These are phyloP conservation scores for Carabus problematicus DNA, from an alignment of 2,888 invertebrate genomes.

Conservation along the genomic window DNA sequence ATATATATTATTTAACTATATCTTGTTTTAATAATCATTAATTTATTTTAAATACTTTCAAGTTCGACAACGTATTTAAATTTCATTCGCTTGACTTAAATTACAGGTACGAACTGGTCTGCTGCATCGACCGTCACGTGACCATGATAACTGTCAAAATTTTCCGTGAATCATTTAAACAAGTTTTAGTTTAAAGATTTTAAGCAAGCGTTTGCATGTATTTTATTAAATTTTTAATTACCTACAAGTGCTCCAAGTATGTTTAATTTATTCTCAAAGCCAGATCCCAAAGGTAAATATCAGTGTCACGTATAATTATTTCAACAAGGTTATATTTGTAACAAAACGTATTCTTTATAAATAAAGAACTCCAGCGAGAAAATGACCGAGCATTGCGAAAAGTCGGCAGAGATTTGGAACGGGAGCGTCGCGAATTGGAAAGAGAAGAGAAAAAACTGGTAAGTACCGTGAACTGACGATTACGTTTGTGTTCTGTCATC, in stretches of 20 bases:
- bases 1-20: too few relatives aligned
- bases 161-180: neutral
- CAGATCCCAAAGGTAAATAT: conserved; percentile 58
- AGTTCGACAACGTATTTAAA: too few relatives aligned
- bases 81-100: too few relatives aligned
- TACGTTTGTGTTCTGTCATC: conserved; percentile 18
- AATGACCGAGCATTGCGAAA: conserved; percentile 82
- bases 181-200: neutral
- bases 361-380: conserved; percentile 80
- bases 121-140: conserved; percentile 35
- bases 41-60: too few relatives aligned
- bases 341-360: conserved; percentile 44
- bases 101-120: too few relatives aligned
- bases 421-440: conserved; percentile 82
- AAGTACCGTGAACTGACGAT: conserved; percentile 49
- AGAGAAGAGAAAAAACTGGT: conserved; percentile 90
- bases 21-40: too few relatives aligned
- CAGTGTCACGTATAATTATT: conserved; percentile 10
- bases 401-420: conserved; percentile 83
- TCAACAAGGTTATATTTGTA: neutral
- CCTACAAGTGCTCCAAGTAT: conserved; percentile 26
- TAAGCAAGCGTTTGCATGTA: too few relatives aligned
- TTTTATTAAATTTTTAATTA: too few relatives aligned
- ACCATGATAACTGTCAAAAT: conserved; percentile 32
- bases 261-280: conserved; percentile 55